phyloP scores from a whole-genome alignment of 2,888 invertebrate genomes.

The Drosophila anomelani region DNA sequence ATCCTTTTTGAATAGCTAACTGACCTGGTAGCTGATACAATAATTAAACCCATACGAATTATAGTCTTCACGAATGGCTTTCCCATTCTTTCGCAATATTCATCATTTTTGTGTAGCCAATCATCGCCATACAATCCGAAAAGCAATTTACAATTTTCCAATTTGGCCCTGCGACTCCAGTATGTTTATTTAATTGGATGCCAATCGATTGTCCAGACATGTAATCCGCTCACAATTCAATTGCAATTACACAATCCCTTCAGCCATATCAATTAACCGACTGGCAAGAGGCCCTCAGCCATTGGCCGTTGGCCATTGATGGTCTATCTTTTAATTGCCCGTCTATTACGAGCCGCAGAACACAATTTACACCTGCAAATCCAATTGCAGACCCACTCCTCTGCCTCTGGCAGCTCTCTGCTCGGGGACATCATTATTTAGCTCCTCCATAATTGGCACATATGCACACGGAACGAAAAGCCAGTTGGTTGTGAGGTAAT shows the following conservation, averaged over 20 bases:
- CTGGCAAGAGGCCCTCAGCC: constrained; percentile 22
- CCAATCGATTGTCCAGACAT: constrained; percentile 36
- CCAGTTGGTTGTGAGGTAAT: background rate
- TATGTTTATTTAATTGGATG: constrained; percentile 37
- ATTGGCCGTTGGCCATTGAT: constrained; percentile 31
- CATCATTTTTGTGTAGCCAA: constrained; percentile 16
- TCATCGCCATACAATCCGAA: constrained; percentile 12
- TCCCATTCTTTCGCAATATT: background rate
- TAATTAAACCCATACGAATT: background rate
- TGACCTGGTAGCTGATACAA: constrained; percentile 2
- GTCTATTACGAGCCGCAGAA: constrained; percentile 20
- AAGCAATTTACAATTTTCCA: constrained; percentile 23
- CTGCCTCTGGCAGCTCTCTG: background rate
- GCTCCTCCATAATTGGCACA: constrained; percentile 17
- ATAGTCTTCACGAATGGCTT: background rate
- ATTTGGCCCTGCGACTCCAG: constrained; percentile 8
- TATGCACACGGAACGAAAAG: constrained; percentile 4
- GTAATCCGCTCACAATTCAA: constrained; percentile 38
- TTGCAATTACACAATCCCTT: constrained; percentile 39
- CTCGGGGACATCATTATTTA: constrained; percentile 5
- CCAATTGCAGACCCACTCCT: constrained; percentile 19
- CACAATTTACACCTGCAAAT: constrained; percentile 38
- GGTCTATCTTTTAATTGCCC: constrained; percentile 51
- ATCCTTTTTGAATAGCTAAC: background rate
- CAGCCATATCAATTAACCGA: constrained; percentile 27